These are phyloP conservation scores for Festucalex cinctus DNA, from an alignment of 2,113 vertebrate genomes.

Conservation along the genomic window DNA sequence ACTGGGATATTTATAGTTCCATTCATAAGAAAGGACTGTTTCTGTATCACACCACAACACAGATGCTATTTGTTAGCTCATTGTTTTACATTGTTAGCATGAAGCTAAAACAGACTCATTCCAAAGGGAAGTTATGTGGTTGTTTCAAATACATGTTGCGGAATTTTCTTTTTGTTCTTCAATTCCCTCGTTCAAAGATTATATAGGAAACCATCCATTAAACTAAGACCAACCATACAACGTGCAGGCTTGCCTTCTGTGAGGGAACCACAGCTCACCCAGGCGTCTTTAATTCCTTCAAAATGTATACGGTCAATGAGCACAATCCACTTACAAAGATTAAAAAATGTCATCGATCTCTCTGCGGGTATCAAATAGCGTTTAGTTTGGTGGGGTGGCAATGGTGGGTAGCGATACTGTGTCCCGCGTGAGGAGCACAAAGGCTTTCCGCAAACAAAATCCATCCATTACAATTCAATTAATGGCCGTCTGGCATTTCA, in stretches of 20 bases:
- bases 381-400: slow-evolving; percentile 16
- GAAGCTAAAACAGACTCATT: too few relatives aligned
- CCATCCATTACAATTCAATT: background rate
- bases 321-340: slow-evolving; percentile 72
- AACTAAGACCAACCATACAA: background rate
- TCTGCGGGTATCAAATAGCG: slow-evolving; percentile 65
- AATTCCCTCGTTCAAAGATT: too few relatives aligned
- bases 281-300: slow-evolving; percentile 48
- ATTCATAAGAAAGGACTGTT: too few relatives aligned
- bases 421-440: slow-evolving; percentile 17
- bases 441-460: slow-evolving; percentile 19
- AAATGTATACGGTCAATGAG: slow-evolving; percentile 47
- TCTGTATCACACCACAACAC: too few relatives aligned
- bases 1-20: too few relatives aligned
- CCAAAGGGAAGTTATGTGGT: too few relatives aligned
- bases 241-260: background rate
- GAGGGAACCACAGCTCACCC: slow-evolving; percentile 25
- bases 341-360: slow-evolving; percentile 76
- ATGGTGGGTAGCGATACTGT: slow-evolving; percentile 19
- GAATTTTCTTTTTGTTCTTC: too few relatives aligned
- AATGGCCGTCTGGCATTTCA: too few relatives aligned
- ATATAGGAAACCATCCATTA: slow-evolving; percentile 14
- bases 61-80: too few relatives aligned
- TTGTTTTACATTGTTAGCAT: too few relatives aligned
- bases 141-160: too few relatives aligned